phyloP scores from a whole-genome alignment of 2,888 invertebrate genomes.

The Mesodorylaimus sp. region DNA sequence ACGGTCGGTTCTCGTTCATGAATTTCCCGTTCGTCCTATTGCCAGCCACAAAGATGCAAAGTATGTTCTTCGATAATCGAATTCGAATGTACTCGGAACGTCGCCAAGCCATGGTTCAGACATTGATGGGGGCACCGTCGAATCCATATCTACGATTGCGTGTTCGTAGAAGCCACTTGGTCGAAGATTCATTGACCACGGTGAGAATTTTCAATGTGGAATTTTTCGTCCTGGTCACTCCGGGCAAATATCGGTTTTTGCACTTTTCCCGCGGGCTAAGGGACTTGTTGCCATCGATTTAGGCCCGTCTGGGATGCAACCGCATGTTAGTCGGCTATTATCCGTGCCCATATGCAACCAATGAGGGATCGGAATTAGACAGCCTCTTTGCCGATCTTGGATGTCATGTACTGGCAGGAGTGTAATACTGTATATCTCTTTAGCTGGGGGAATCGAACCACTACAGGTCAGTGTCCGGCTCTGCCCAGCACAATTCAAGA shows the following conservation, averaged over 20 bases:
- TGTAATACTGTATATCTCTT: no score
- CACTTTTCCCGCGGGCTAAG: background rate
- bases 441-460: no score
- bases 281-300: background rate
- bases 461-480: no score
- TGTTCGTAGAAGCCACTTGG: conserved; percentile 58
- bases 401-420: no score
- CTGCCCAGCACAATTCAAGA: no score
- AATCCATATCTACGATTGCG: conserved; percentile 59
- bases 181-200: conserved; percentile 77
- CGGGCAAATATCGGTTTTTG: background rate
- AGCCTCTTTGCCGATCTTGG: no score
- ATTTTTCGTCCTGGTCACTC: background rate
- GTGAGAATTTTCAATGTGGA: conserved; percentile 39
- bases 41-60: conserved; percentile 34
- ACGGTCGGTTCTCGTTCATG: conserved; percentile 22
- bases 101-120: conserved; percentile 61
- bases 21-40: conserved; percentile 8
- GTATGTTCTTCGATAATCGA: conserved; percentile 77
- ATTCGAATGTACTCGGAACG: conserved; percentile 85
- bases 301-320: background rate
- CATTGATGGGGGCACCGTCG: conserved; percentile 54
- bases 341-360: background rate
- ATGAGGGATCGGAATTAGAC: no score
- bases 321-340: background rate